Conservation (phyloP, 2,113 vertebrate genomes). For the cat (Felis catus) region F.catus_Fca126_mat1.0 CM031412.1:231910501-231911000, state of each 20-base stretch:
- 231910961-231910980: background rate
- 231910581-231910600: no score
- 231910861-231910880: background rate
- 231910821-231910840: rapidly evolving
- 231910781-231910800: background rate
- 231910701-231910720: background rate
- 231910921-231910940: rapidly evolving
- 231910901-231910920: background rate
- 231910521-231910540: no score
- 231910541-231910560: no score
- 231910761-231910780: background rate
- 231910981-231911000: background rate
- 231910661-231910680: background rate
- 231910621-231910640: background rate
- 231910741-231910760: background rate
- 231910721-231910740: background rate
- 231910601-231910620: background rate
- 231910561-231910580: no score
- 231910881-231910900: no score
- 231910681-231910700: background rate
- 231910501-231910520: no score
- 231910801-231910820: background rate
- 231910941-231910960: background rate
- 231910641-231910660: background rate
- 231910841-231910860: background rate